Percentiles rank a stretch among this genome's conserved stretches.
Conservation (phyloP, 2,113 vertebrate species). For the Oryzias curvinotus region DNA sequence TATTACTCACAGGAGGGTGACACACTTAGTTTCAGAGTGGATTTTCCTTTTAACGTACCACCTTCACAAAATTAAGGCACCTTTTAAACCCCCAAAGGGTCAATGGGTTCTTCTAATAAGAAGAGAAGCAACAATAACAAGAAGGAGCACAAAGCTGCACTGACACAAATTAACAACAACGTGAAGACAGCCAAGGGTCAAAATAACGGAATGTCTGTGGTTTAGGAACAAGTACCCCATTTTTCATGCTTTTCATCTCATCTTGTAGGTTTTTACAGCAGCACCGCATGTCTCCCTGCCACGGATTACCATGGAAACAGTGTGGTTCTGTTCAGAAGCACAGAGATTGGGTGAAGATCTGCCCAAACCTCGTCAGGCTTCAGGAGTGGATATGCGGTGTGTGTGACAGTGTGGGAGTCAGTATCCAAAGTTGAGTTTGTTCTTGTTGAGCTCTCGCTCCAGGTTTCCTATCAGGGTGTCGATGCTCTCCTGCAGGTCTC, state of each 20-base stretch:
- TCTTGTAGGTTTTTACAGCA: constrained; percentile 36
- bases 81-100: constrained; percentile 76
- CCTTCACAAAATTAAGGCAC: constrained; percentile 80
- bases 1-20: constrained; percentile 17
- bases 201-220: constrained; percentile 61
- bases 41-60: constrained; percentile 59
- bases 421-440: constrained; percentile 86
- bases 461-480: constrained; percentile 96
- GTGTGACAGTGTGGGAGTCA: constrained; percentile 61
- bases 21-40: constrained; percentile 47
- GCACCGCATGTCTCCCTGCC: constrained; percentile 17
- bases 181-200: constrained; percentile 45
- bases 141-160: constrained; percentile 55
- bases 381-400: constrained; percentile 8
- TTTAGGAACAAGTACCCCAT: constrained; percentile 42
- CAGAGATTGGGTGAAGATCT: constrained; percentile 31
- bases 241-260: constrained; percentile 40
- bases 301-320: constrained; percentile 34
- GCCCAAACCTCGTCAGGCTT: constrained; percentile 14
- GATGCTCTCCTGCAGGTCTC: constrained; percentile 97
- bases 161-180: constrained; percentile 39
- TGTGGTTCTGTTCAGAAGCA: constrained; percentile 46
- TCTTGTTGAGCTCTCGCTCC: constrained; percentile 96
- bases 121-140: constrained; percentile 74
- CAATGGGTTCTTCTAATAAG: constrained; percentile 82